Conservation (phyloP, 2,888 invertebrate genomes). For the Acleris laterana region DNA sequence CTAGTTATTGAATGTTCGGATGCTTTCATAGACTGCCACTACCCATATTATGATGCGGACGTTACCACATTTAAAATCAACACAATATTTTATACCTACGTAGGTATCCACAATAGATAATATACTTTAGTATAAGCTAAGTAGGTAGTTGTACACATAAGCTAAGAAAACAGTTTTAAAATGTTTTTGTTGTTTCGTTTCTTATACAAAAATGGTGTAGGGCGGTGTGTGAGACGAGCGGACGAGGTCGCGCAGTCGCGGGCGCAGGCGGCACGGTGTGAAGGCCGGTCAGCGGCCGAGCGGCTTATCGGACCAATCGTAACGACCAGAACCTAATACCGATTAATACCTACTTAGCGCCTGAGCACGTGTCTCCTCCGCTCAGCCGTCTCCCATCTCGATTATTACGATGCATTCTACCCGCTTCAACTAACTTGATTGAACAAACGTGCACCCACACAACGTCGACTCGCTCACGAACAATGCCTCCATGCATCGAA, state of each 20-base stretch:
- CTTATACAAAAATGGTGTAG: constrained; percentile 40
- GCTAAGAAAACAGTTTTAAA: background rate
- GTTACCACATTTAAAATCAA: no score
- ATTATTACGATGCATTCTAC: constrained; percentile 19
- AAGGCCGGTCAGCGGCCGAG: constrained; percentile 83
- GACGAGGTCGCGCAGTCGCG: constrained; percentile 60
- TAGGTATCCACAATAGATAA: no score
- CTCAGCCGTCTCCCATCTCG: constrained; percentile 27
- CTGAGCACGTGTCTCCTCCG: constrained; percentile 64
- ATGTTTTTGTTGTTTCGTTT: background rate
- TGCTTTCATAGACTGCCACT: no score
- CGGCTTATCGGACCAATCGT: constrained; percentile 75
- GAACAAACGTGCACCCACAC: constrained; percentile 42
- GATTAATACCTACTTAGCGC: constrained; percentile 37
- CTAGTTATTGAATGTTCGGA: no score
- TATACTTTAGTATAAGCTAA: background rate
- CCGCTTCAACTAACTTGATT: constrained; percentile 39
- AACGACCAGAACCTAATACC: constrained; percentile 61
- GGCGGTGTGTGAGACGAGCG: constrained; percentile 57
- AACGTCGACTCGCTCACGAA: constrained; percentile 19
- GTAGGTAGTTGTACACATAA: background rate
- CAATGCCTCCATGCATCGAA: constrained; percentile 2
- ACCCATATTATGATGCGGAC: no score
- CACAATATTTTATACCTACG: no score
- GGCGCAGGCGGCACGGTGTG: constrained; percentile 62